phyloP scores from a whole-genome alignment of 2,888 invertebrate species.

The Teleogryllus oceanicus region DNA sequence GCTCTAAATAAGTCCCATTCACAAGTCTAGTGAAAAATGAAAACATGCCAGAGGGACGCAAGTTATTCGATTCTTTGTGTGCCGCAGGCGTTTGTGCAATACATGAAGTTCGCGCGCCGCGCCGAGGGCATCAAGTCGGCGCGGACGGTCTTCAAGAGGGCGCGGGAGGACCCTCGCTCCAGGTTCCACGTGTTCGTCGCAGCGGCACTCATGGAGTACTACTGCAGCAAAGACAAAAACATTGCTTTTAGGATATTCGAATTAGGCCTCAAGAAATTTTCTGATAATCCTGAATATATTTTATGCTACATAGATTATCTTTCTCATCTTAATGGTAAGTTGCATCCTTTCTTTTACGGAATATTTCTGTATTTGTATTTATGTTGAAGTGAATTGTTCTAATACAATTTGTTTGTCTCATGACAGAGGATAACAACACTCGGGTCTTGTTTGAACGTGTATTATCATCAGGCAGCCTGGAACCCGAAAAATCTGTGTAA shows the following conservation, averaged over 20 bases:
- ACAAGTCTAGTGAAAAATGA: too few species aligned
- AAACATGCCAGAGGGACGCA: too few species aligned
- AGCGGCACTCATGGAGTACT: conserved; percentile 98
- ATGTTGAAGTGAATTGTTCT: conserved; percentile 30
- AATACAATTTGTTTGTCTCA: conserved; percentile 26
- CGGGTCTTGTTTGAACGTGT: conserved; percentile 97
- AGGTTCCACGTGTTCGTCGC: conserved; percentile 94
- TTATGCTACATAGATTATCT: conserved; percentile 94
- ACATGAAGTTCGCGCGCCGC: conserved; percentile 96
- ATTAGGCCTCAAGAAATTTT: conserved; percentile 93
- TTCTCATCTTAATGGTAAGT: conserved; percentile 88
- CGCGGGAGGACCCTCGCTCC: conserved; percentile 79
- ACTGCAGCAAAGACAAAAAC: conserved; percentile 96
- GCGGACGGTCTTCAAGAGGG: conserved; percentile 88
- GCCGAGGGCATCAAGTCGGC: conserved; percentile 98
- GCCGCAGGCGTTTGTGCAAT: conserved; percentile 86
- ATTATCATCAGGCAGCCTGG: conserved; percentile 84
- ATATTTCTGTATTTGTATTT: background rate
- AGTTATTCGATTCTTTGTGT: too few species aligned
- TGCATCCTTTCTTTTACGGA: background rate
- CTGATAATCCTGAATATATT: conserved; percentile 91
- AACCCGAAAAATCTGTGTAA: conserved; percentile 85
- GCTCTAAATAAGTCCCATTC: too few species aligned
- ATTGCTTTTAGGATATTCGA: conserved; percentile 97
- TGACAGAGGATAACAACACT: conserved; percentile 97